Percentiles rank a stretch among this genome's conserved stretches.
phyloP scores from a whole-genome alignment of 1,140 invertebrate genomes.

The Mercenaria mercenaria region DNA sequence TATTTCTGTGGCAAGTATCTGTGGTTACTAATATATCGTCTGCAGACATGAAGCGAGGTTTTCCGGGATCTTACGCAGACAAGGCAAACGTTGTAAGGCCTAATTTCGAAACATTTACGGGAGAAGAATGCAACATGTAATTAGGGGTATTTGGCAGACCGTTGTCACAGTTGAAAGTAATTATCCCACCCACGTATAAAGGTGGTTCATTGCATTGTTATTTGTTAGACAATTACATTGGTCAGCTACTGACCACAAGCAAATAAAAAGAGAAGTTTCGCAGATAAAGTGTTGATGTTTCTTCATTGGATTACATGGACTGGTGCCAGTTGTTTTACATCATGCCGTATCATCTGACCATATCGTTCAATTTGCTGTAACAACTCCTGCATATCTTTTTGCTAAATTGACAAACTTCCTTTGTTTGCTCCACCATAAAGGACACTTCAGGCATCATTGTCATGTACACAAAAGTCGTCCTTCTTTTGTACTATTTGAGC shows the following conservation, averaged over 20 bases:
- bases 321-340: conserved; percentile 2
- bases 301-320: neutral
- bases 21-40: no score
- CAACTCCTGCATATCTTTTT: neutral
- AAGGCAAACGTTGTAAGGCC: no score
- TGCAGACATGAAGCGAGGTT: no score
- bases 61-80: no score
- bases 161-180: neutral
- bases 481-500: neutral
- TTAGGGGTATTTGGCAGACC: neutral
- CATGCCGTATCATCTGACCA: neutral
- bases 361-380: neutral
- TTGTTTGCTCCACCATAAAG: neutral
- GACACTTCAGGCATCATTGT: neutral
- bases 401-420: neutral
- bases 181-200: neutral
- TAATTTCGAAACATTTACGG: neutral
- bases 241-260: neutral
- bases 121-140: neutral
- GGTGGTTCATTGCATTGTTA: neutral
- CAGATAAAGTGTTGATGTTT: neutral
- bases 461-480: neutral
- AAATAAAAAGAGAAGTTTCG: neutral
- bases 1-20: neutral
- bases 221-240: neutral